phyloP scores from a whole-genome alignment of 2,113 vertebrate species.

The Dromiciops gliroides region DNA sequence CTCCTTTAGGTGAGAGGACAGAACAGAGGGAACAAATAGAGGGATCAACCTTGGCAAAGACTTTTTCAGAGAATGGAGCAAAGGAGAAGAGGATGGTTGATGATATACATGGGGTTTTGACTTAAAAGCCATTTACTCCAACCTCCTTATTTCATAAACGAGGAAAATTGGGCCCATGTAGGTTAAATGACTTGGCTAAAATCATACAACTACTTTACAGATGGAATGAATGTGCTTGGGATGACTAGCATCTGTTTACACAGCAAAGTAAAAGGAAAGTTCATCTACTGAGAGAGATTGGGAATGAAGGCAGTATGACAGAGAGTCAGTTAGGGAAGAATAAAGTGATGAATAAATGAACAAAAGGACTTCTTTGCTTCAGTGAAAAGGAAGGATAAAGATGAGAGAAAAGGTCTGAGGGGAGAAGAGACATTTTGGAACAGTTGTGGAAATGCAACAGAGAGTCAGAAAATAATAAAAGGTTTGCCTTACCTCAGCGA shows the following conservation, averaged over 20 bases:
- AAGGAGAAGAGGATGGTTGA: neutral
- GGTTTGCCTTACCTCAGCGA: neutral
- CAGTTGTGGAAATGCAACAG: neutral
- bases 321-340: neutral
- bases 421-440: neutral
- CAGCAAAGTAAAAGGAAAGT: neutral
- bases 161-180: neutral
- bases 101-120: neutral
- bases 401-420: neutral
- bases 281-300: neutral
- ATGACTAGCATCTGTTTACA: neutral
- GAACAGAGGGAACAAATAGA: neutral
- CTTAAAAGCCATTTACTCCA: neutral
- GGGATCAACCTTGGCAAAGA: neutral
- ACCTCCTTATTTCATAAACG: neutral
- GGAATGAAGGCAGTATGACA: neutral
- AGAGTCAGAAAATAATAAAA: neutral
- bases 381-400: neutral
- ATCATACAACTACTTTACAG: neutral
- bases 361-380: neutral
- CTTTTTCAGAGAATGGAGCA: neutral
- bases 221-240: neutral
- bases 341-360: neutral
- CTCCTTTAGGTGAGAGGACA: too few species aligned
- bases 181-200: neutral